Percentiles rank a stretch among this genome's conserved stretches.
Conservation (phyloP, 1,140 invertebrate genomes). For the Drosophila littoralis region DNA sequence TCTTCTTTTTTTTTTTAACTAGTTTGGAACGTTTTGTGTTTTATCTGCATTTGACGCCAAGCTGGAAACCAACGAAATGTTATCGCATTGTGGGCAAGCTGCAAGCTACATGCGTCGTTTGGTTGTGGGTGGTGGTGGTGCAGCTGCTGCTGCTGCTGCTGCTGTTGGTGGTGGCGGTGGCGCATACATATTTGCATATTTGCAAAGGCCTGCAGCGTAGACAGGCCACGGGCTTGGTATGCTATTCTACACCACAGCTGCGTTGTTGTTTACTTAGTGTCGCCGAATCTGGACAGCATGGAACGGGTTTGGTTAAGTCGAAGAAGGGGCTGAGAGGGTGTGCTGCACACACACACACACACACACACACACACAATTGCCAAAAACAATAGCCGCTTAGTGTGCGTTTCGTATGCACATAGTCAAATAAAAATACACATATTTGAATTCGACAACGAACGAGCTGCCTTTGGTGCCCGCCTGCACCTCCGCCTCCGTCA, state of each 20-base stretch:
- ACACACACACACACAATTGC: background rate
- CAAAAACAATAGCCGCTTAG: conserved; percentile 39
- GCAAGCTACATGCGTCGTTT: background rate
- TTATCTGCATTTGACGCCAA: conserved; percentile 72
- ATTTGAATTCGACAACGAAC: conserved; percentile 64
- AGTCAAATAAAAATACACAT: conserved; percentile 67
- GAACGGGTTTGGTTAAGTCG: conserved; percentile 23
- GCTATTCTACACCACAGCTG: conserved; percentile 77
- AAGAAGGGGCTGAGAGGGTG: background rate
- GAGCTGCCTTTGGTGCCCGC: conserved; percentile 26
- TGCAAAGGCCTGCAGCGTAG: conserved; percentile 56
- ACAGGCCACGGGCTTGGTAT: conserved; percentile 41
- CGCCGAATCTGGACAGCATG: conserved; percentile 68
- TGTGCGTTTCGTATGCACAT: conserved; percentile 34
- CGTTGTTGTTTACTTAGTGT: conserved; percentile 76
- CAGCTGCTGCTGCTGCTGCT: background rate
- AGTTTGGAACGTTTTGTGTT: conserved; percentile 77
- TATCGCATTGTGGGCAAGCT: conserved; percentile 27
- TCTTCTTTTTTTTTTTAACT: conserved; percentile 60
- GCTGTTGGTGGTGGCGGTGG: background rate
- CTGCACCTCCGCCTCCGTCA: background rate
- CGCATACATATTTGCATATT: conserved; percentile 73
- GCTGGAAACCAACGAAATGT: conserved; percentile 40
- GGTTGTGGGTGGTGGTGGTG: background rate
- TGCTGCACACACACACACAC: background rate